A percentile compares a stretch with the other conserved stretches of the same genome.
Conservation (phyloP, 2,888 invertebrate species). For the Hofmannophila pseudospretella region DNA sequence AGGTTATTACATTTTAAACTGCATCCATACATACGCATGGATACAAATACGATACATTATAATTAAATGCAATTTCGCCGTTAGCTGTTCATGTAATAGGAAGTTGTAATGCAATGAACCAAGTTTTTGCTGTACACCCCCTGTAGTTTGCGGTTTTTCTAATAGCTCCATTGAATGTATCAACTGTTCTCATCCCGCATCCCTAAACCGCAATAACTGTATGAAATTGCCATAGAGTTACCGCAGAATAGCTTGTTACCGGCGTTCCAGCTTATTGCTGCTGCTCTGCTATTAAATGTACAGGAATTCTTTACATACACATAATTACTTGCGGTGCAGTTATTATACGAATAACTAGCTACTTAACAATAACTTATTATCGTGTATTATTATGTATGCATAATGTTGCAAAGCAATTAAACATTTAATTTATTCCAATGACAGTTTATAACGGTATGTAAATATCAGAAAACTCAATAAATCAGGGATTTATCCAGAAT, state of each 20-base stretch:
- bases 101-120: constrained; percentile 28
- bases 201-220: constrained; percentile 56
- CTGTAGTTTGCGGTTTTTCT: constrained; percentile 49
- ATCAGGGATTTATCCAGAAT: constrained; percentile 33
- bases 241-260: constrained; percentile 26
- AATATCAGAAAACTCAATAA: constrained; percentile 35
- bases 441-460: constrained; percentile 13
- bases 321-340: constrained; percentile 21
- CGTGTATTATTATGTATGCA: constrained; percentile 10
- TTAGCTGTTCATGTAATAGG: constrained; percentile 26
- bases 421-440: constrained; percentile 17
- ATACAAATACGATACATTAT: no score
- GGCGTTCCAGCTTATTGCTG: constrained; percentile 27
- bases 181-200: constrained; percentile 39
- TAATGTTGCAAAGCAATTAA: constrained; percentile 20
- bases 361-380: constrained; percentile 2
- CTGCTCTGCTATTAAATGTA: constrained; percentile 42
- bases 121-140: constrained; percentile 39
- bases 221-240: constrained; percentile 40
- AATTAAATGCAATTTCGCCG: constrained; percentile 14
- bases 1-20: no score
- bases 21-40: no score
- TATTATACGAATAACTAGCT: no score
- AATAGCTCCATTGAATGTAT: constrained; percentile 33
- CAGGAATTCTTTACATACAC: constrained; percentile 31